phyloP scores from a whole-genome alignment of 2,797 vertebrate species.

The Acanthis flammea region DNA sequence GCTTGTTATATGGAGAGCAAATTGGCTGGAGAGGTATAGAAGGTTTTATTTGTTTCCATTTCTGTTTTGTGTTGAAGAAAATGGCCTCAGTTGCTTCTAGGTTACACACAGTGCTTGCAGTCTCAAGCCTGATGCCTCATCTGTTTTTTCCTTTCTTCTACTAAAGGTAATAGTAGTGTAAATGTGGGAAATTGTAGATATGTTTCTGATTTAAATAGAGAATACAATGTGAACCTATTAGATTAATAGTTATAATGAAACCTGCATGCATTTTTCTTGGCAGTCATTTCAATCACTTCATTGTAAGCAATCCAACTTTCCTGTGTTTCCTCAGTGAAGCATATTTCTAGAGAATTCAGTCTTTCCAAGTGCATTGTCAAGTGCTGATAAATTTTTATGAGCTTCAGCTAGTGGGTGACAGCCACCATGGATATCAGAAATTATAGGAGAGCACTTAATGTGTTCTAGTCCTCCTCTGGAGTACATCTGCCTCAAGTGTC shows the following conservation, averaged over 20 bases:
- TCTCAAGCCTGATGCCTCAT: constrained; percentile 65
- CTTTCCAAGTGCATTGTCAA: constrained; percentile 71
- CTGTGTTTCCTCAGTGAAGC: constrained; percentile 71
- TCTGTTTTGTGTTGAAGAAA: constrained; percentile 13
- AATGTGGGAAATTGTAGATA: constrained; percentile 68
- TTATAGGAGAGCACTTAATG: constrained; percentile 54
- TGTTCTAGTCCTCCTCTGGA: constrained; percentile 46
- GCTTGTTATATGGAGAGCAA: neutral
- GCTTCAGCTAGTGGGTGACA: constrained; percentile 67
- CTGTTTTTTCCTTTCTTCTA: constrained; percentile 65
- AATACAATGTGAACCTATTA: constrained; percentile 68
- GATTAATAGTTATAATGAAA: constrained; percentile 76
- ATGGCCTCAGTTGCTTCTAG: constrained; percentile 29
- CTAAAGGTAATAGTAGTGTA: constrained; percentile 74
- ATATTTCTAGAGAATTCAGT: constrained; percentile 73
- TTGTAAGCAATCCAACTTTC: constrained; percentile 73
- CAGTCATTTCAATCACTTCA: constrained; percentile 72
- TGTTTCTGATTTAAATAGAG: constrained; percentile 59
- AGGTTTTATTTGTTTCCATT: constrained; percentile 39
- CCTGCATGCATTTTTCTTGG: constrained; percentile 72
- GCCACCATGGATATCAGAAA: constrained; percentile 60
- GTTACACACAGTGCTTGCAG: constrained; percentile 48
- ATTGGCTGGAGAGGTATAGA: neutral
- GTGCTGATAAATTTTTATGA: constrained; percentile 72
- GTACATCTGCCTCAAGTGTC: constrained; percentile 58